phyloP scores from a whole-genome alignment of 2,113 vertebrate genomes.

The Ophthalmotilapia sp. region DNA sequence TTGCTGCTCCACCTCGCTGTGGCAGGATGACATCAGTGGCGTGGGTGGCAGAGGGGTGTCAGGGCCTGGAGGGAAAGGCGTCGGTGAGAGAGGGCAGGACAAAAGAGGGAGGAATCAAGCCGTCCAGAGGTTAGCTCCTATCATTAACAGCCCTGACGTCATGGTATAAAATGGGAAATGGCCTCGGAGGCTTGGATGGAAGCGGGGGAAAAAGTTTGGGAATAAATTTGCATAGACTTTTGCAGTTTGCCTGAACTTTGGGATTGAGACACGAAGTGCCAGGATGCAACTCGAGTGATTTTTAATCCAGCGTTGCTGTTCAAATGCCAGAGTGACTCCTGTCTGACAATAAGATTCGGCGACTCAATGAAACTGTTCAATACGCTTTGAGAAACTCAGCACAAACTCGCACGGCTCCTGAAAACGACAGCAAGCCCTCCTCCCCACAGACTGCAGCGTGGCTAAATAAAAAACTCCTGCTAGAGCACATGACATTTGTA shows the following conservation, averaged over 20 bases:
- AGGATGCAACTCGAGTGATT: neutral
- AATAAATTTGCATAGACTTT: slow-evolving; percentile 36
- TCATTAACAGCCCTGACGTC: slow-evolving; percentile 37
- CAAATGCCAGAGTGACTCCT: neutral
- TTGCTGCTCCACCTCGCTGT: slow-evolving; percentile 26
- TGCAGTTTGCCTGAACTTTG: neutral
- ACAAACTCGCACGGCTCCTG: neutral
- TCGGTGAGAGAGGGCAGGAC: slow-evolving; percentile 4
- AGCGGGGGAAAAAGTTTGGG: neutral
- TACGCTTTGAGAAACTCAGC: neutral
- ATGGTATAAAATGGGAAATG: slow-evolving; percentile 4
- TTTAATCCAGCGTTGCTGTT: neutral
- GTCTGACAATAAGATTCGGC: neutral
- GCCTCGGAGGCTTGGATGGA: neutral
- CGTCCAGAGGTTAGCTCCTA: neutral
- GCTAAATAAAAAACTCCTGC: neutral
- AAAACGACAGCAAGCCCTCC: neutral
- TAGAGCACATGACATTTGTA: neutral
- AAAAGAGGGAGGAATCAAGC: neutral
- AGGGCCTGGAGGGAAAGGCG: slow-evolving; percentile 1
- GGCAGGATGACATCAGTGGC: slow-evolving; percentile 44
- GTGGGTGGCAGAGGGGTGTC: slow-evolving; percentile 8
- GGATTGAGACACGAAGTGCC: neutral
- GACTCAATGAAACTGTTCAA: neutral
- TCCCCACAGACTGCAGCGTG: neutral